Conservation (phyloP, 2,797 vertebrate genomes). For the Aulostomus chinensis region DNA sequence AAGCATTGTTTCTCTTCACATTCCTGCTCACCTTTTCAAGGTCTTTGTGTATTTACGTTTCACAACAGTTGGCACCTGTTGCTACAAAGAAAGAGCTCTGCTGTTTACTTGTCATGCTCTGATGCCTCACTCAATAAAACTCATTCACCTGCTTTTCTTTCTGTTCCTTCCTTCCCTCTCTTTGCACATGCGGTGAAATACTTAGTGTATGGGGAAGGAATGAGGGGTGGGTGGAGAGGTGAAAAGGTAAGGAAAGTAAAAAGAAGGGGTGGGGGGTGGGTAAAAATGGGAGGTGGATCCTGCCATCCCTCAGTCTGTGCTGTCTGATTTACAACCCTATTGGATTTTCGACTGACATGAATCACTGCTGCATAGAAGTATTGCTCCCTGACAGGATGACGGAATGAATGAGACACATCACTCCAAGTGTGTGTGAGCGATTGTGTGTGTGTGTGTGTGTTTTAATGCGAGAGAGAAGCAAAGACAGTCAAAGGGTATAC, state of each 20-base stretch:
- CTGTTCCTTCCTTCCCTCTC: constrained; percentile 16
- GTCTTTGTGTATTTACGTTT: constrained; percentile 41
- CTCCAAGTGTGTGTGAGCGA: constrained; percentile 10
- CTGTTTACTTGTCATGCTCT: constrained; percentile 56
- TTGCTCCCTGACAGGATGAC: constrained; percentile 65
- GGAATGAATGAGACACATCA: constrained; percentile 67
- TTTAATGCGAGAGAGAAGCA: not conserved
- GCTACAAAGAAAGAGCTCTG: constrained; percentile 48
- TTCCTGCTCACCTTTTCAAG: constrained; percentile 52
- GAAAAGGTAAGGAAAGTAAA: constrained; percentile 26
- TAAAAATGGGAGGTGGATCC: constrained; percentile 32
- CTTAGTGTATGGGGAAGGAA: constrained; percentile 11
- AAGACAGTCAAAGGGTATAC: constrained; percentile 21
- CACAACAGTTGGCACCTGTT: constrained; percentile 48
- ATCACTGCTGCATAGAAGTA: constrained; percentile 65
- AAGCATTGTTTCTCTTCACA: constrained; percentile 13
- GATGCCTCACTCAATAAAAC: constrained; percentile 29
- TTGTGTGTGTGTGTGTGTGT: too few relatives aligned
- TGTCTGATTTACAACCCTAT: constrained; percentile 76
- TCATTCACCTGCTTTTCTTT: constrained; percentile 28
- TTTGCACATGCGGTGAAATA: too few relatives aligned
- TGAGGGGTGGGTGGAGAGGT: constrained; percentile 7
- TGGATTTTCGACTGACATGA: constrained; percentile 76
- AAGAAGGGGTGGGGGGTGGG: not conserved
- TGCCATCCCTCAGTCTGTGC: constrained; percentile 54